Evolutionary conservation across 2,797 vertebrate genomes (phyloP).

Genomic region (Emys orbicularis): DNA sequence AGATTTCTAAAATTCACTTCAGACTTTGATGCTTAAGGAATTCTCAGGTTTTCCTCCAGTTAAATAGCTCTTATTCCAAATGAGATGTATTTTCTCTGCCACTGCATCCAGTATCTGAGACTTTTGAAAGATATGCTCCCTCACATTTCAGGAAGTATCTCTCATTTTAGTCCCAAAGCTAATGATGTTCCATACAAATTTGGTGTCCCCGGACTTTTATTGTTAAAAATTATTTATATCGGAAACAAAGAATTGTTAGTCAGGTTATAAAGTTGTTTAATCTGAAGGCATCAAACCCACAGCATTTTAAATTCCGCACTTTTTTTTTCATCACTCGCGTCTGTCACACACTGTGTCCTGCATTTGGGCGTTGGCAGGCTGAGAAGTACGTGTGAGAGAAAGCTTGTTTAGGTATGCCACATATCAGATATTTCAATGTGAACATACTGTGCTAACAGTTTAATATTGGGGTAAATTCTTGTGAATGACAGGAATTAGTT

Average conservation of each 20-base stretch:
- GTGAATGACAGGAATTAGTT: slow-evolving; percentile 40
- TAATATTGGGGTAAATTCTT: neutral
- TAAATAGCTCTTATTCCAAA: slow-evolving; percentile 13
- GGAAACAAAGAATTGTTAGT: neutral
- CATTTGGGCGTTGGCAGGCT: neutral
- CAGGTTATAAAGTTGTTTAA: neutral
- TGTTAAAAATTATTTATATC: neutral
- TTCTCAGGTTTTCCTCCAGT: slow-evolving; percentile 10
- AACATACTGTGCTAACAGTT: neutral
- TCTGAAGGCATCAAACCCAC: neutral
- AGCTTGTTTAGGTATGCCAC: neutral
- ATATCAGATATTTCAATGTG: neutral
- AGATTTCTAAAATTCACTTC: slow-evolving; percentile 42
- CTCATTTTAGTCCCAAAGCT: slow-evolving; percentile 47
- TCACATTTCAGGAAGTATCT: slow-evolving; percentile 29
- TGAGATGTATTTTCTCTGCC: slow-evolving; percentile 9
- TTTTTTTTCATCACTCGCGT: neutral
- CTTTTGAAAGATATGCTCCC: neutral
- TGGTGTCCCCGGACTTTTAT: neutral
- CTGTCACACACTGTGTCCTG: neutral
- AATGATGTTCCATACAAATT: slow-evolving; percentile 38
- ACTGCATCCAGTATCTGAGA: slow-evolving; percentile 14
- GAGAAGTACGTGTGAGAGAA: neutral
- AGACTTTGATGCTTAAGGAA: slow-evolving; percentile 26
- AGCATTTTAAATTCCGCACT: neutral